These are phyloP conservation scores for Dynastes hyllus DNA, from an alignment of 2,888 invertebrate genomes.

Conservation along the genomic window DNA sequence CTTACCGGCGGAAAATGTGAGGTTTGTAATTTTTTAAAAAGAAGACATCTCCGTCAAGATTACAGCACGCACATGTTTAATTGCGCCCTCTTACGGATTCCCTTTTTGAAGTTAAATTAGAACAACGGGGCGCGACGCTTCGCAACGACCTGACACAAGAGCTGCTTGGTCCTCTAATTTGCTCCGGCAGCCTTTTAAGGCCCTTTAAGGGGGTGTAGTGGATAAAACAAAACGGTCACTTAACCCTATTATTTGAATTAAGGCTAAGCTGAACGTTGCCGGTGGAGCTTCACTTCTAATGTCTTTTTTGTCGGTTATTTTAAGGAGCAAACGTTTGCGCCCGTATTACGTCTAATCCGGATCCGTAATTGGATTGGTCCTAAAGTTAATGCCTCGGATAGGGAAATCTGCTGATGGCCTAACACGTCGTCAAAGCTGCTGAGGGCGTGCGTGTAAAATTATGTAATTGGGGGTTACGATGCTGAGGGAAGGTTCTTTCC, in stretches of 20 bases:
- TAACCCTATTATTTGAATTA: constrained; percentile 44
- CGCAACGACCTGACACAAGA: background rate
- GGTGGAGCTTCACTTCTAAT: constrained; percentile 21
- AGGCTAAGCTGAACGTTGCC: background rate
- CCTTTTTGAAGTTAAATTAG: constrained; percentile 32
- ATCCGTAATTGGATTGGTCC: constrained; percentile 35
- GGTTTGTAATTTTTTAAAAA: background rate
- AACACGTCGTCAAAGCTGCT: constrained; percentile 7
- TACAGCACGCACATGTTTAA: constrained; percentile 39
- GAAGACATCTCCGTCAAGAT: constrained; percentile 22
- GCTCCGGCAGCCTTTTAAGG: constrained; percentile 24
- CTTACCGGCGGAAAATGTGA: background rate
- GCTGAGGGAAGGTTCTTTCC: background rate
- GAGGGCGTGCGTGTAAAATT: background rate
- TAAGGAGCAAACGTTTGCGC: constrained; percentile 15
- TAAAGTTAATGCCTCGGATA: background rate
- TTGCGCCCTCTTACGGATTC: constrained; percentile 19
- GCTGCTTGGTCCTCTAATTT: constrained; percentile 27
- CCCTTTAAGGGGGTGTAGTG: constrained; percentile 39
- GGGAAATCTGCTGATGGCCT: constrained; percentile 21
- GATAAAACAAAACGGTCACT: constrained; percentile 42
- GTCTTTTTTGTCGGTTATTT: constrained; percentile 33
- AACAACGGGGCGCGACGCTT: background rate
- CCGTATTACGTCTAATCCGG: constrained; percentile 6
- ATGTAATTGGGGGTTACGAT: background rate